These are phyloP conservation scores for Sarcophaga bullata DNA, from an alignment of 1,140 invertebrate species.

Conservation along the genomic window DNA sequence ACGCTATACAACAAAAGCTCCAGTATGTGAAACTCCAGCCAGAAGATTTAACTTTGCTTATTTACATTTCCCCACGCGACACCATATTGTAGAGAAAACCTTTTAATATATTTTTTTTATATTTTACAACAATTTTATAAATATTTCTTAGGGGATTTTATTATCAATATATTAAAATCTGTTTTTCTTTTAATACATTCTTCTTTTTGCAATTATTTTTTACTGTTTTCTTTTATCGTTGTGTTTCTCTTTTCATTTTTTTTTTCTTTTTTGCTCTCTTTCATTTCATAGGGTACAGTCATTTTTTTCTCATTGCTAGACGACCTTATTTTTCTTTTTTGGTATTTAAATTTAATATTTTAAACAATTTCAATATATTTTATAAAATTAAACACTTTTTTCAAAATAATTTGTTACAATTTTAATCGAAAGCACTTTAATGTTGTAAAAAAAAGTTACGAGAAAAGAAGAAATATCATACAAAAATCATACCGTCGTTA, in stretches of 20 bases:
- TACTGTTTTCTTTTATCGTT: neutral
- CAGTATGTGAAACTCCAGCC: too few relatives aligned
- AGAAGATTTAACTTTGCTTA: too few relatives aligned
- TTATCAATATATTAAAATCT: neutral
- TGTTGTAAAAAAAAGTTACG: too few relatives aligned
- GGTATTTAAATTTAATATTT: neutral
- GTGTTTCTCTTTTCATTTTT: neutral
- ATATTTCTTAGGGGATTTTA: neutral
- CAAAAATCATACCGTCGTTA: constrained; percentile 33
- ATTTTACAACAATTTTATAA: neutral
- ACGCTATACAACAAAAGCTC: too few relatives aligned
- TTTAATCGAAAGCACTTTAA: too few relatives aligned
- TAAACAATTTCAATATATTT: neutral
- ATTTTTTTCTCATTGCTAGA: constrained; percentile 22
- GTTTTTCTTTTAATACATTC: constrained; percentile 20
- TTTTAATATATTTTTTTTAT: too few relatives aligned
- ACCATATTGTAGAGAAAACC: too few relatives aligned
- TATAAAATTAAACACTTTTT: neutral
- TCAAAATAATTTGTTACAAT: neutral
- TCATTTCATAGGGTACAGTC: constrained; percentile 30
- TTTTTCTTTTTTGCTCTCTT: constrained; percentile 12
- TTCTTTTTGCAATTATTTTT: constrained; percentile 28
- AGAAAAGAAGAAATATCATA: neutral
- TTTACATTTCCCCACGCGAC: too few relatives aligned
- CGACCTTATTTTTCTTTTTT: constrained; percentile 32